Percentiles rank a stretch among this genome's conserved stretches.
phyloP scores from a whole-genome alignment of 2,797 vertebrate genomes.

The Hybognathus amarus region DNA sequence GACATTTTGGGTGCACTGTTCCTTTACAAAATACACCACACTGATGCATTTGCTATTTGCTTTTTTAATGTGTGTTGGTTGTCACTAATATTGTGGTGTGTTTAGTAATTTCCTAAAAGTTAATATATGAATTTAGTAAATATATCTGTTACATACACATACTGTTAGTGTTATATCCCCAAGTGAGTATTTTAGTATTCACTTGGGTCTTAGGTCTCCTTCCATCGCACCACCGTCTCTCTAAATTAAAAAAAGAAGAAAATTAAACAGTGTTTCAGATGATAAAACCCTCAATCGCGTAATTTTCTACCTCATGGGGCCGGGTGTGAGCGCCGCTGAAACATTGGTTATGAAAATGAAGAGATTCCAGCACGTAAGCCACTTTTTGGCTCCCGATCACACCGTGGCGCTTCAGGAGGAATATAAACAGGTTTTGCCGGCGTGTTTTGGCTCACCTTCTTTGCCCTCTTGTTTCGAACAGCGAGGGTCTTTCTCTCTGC shows the following conservation, averaged over 20 bases:
- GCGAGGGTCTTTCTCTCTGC: neutral
- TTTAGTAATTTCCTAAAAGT: no score
- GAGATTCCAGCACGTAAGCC: neutral
- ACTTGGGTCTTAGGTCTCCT: neutral
- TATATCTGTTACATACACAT: neutral
- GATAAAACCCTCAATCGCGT: slow-evolving; percentile 8
- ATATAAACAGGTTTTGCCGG: slow-evolving; percentile 17
- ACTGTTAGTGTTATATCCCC: neutral
- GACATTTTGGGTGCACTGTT: no score
- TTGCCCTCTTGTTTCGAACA: slow-evolving; percentile 20
- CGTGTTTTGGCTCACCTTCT: slow-evolving; percentile 2
- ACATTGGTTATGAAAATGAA: slow-evolving; percentile 8
- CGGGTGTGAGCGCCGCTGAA: neutral
- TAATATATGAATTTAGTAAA: no score
- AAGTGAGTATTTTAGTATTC: neutral
- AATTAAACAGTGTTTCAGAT: slow-evolving; percentile 11
- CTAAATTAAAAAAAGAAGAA: neutral
- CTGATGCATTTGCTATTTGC: no score
- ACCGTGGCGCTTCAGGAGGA: neutral
- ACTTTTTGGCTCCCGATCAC: neutral
- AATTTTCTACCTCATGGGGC: neutral
- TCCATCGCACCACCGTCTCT: neutral
- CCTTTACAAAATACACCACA: no score
- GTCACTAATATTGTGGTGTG: no score
- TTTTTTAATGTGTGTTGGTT: no score